Base-by-base conservation (phyloP, 2,888 invertebrate genomes). In the Habroteleia sp. region DNA sequence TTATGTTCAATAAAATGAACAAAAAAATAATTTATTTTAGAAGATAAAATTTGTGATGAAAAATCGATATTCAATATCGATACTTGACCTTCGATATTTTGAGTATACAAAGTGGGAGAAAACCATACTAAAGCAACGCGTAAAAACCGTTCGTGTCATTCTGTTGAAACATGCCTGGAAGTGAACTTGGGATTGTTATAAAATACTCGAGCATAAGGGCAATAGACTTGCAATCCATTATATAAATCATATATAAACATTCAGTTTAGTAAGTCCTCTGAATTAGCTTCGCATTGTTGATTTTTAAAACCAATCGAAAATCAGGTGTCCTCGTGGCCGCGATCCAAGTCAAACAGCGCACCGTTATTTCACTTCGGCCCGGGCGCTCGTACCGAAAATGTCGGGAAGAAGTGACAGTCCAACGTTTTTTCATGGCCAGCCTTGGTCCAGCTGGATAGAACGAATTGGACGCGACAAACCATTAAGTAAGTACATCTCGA, bases 371-470 rank as follows among this genome's bases (percentile, higher is more conserved):
- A 50, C 16, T 60, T 48, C 23, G 16, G 46, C 54, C 44, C 50
- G 50, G 52, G 54, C 52, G 39, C 17, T 65, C 29, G 27, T 11
- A 39, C 42, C 81, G 84, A 85, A 82, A 83, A 88, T 88, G 88
- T 88, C 88, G 84, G 88, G 35, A 10, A 16, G 88, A 83, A 87
- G 88, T 85, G 88, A 88, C 84, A 88, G 88, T 81, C 88, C 88
- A 83, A 88, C 88, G 79, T 88, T 87, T 84, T 88, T 88, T 82
- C 88, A 88, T 82, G 88, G 88, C 80, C 88, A 88, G 79, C 88
- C 88, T 69, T 88, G 88, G 88, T 88, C 88, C 78, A 88, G 83
- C 82, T 88, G 88, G 88, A 88, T 88, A 75, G 88, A 88, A 79
- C 84, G 83, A 80, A 87, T 88, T 46, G 88, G 88, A 77, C 83